Conservation (phyloP, 2,797 vertebrate species). For the Lacerta viridis region DNA sequence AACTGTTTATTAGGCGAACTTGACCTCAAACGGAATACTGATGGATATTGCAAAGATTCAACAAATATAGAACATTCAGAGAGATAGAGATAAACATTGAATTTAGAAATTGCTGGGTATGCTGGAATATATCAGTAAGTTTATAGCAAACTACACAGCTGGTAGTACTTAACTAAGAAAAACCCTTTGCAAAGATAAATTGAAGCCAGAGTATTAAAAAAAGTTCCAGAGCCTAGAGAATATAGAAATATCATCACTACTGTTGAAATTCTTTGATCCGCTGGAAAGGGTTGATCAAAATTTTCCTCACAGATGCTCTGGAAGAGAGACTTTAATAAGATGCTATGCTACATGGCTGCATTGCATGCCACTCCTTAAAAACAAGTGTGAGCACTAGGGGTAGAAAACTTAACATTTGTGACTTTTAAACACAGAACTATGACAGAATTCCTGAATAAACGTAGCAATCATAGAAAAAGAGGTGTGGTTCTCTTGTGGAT, state of each 20-base stretch:
- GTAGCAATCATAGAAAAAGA: no score
- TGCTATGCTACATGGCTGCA: neutral
- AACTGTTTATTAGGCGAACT: conserved; percentile 2
- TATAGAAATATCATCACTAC: conserved; percentile 16
- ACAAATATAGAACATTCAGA: conserved; percentile 4
- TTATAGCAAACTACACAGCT: conserved; percentile 30
- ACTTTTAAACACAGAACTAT: neutral
- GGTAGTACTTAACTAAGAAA: conserved; percentile 36
- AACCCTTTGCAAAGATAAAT: conserved; percentile 9
- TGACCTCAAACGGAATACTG: conserved; percentile 11
- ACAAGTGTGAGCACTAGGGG: neutral
- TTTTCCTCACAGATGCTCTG: neutral
- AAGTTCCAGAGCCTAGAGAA: conserved; percentile 10
- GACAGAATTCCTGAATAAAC: no score
- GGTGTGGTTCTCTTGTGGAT: no score
- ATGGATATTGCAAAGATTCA: neutral
- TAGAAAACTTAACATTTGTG: neutral
- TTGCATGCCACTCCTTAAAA: neutral
- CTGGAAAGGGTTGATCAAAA: neutral
- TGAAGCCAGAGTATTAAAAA: conserved; percentile 10
- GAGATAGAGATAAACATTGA: conserved; percentile 26
- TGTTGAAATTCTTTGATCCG: conserved; percentile 20
- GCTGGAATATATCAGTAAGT: conserved; percentile 18
- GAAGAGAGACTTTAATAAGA: neutral
- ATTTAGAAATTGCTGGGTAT: conserved; percentile 26